A percentile compares a stretch with the other conserved stretches of the same genome.
Conservation (phyloP, 2,888 invertebrate species). For the Drosophila prostipennis region DNA sequence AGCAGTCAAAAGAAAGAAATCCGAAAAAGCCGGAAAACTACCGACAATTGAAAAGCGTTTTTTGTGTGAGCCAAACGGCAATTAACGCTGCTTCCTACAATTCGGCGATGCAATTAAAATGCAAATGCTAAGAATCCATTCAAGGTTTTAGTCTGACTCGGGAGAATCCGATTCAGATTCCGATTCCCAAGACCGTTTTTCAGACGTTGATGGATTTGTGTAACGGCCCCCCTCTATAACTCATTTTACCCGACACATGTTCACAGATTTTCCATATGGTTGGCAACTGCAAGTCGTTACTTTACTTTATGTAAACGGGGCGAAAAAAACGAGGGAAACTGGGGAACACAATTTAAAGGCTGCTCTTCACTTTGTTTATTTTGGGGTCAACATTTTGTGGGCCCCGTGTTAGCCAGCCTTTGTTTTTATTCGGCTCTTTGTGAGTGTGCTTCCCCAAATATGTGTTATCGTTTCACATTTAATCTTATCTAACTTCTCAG, state of each 20-base stretch:
- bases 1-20: constrained; percentile 27
- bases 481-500: constrained; percentile 62
- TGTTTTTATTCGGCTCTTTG: constrained; percentile 20
- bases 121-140: constrained; percentile 27
- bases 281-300: constrained; percentile 35
- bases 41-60: constrained; percentile 28
- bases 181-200: constrained; percentile 18
- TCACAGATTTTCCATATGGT: constrained; percentile 68
- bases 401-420: constrained; percentile 15
- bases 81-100: constrained; percentile 57
- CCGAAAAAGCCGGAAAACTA: constrained; percentile 49
- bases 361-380: constrained; percentile 17
- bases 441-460: constrained; percentile 21
- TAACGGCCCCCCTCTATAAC: constrained; percentile 31
- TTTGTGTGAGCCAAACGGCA: constrained; percentile 30
- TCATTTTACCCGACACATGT: constrained; percentile 53
- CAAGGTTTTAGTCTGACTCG: constrained; percentile 1
- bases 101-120: constrained; percentile 41
- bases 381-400: constrained; percentile 36
- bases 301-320: constrained; percentile 28
- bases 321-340: background rate
- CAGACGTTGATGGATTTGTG: constrained; percentile 47
- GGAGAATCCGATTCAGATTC: background rate
- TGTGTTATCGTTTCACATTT: constrained; percentile 53
- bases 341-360: background rate